A percentile compares a stretch with the other conserved stretches of the same genome.
Conservation (phyloP, 2,888 invertebrate species). For the Steromphala cineraria region DNA sequence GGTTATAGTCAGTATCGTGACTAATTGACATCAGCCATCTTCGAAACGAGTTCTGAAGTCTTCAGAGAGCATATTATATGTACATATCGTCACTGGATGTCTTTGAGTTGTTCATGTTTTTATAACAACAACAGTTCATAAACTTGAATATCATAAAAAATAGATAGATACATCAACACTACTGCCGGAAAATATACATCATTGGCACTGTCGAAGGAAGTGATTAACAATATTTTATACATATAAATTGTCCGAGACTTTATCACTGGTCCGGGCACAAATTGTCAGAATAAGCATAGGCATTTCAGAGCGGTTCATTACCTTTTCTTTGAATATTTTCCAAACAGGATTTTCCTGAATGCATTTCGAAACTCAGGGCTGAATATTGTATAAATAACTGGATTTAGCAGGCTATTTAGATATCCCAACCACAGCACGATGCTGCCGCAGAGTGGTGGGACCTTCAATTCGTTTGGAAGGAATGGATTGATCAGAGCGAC, state of each 20-base stretch:
- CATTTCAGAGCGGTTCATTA: neutral
- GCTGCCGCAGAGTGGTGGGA: slow-evolving; percentile 66
- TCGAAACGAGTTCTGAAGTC: too few species aligned
- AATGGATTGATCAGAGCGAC: slow-evolving; percentile 90
- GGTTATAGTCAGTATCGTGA: too few species aligned
- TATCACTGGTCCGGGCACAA: too few species aligned
- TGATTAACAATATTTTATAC: too few species aligned
- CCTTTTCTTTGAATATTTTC: slow-evolving; percentile 58
- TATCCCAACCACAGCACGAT: slow-evolving; percentile 89
- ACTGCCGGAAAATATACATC: neutral
- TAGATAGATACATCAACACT: slow-evolving; percentile 4
- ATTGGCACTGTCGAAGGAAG: neutral
- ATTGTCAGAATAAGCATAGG: neutral
- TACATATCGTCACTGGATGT: too few species aligned
- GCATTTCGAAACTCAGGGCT: slow-evolving; percentile 93
- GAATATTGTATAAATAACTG: slow-evolving; percentile 96
- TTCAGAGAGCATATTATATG: too few species aligned
- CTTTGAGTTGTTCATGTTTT: too few species aligned
- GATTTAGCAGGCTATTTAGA: slow-evolving; percentile 92
- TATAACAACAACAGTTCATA: neutral
- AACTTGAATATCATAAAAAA: slow-evolving; percentile 4
- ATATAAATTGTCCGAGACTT: too few species aligned
- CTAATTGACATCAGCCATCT: too few species aligned
- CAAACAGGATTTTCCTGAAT: slow-evolving; percentile 86
- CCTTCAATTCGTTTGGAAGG: slow-evolving; percentile 80